Evolutionary conservation across 2,888 invertebrate genomes (phyloP).

Genomic region (Dasypolia templi): DNA sequence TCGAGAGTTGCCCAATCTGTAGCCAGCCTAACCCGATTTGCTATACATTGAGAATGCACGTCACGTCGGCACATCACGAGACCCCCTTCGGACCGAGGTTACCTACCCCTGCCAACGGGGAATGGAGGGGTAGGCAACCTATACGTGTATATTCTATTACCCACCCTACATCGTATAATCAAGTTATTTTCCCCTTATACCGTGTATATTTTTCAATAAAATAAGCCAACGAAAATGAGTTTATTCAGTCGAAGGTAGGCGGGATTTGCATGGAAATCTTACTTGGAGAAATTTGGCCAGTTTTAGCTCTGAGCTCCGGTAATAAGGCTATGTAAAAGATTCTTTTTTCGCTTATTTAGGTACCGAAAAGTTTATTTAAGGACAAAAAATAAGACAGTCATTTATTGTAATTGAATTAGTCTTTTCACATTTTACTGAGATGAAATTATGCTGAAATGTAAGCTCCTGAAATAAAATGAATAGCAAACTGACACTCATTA

Average conservation of each 20-base stretch:
- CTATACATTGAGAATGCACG: constrained; percentile 29
- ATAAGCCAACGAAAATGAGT: constrained; percentile 23
- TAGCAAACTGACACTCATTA: constrained; percentile 21
- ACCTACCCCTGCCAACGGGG: constrained; percentile 1
- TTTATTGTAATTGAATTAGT: background rate
- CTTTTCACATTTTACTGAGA: background rate
- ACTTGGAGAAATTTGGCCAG: constrained; percentile 13
- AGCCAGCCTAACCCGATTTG: constrained; percentile 32
- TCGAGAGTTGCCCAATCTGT: constrained; percentile 10
- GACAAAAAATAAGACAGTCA: background rate
- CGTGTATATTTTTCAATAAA: constrained; percentile 52
- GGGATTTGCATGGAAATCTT: constrained; percentile 35
- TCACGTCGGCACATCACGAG: constrained; percentile 29
- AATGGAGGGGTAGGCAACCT: constrained; percentile 6
- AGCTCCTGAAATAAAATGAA: constrained; percentile 21
- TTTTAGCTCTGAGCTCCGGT: background rate
- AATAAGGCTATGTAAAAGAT: background rate
- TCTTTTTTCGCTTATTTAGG: background rate
- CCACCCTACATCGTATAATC: constrained; percentile 46
- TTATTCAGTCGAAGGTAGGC: constrained; percentile 21
- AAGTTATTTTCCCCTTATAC: constrained; percentile 36
- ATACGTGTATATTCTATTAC: constrained; percentile 48
- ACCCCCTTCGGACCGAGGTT: constrained; percentile 21
- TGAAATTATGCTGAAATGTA: background rate
- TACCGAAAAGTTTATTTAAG: background rate